Conservation (phyloP, 2,888 invertebrate genomes). For the Drosophila pseudotakahashii region DNA sequence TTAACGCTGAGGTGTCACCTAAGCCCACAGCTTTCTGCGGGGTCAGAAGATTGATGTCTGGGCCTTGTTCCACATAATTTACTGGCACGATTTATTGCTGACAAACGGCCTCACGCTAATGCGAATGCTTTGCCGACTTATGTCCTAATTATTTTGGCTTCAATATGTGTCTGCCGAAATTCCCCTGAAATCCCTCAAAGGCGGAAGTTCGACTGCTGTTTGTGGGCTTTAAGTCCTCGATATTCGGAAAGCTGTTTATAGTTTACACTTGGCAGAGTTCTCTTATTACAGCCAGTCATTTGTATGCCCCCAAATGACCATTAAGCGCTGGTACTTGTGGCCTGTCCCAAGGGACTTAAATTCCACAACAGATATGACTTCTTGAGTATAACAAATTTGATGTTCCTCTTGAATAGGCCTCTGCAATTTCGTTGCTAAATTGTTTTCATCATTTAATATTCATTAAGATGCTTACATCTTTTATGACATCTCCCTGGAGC, state of each 20-base stretch:
- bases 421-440: conserved; percentile 12
- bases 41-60: conserved; percentile 61
- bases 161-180: conserved; percentile 12
- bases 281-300: conserved; percentile 30
- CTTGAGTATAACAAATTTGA: neutral
- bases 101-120: conserved; percentile 41
- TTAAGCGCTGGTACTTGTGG: conserved; percentile 18
- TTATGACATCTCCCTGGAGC: conserved; percentile 33
- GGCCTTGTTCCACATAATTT: conserved; percentile 49
- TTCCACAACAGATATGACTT: neutral
- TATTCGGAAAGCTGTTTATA: conserved; percentile 43
- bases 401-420: conserved; percentile 6
- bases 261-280: conserved; percentile 29
- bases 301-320: conserved; percentile 27
- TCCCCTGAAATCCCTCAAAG: neutral
- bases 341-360: neutral
- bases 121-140: conserved; percentile 35
- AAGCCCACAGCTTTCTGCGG: neutral
- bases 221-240: conserved; percentile 3
- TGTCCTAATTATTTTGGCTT: conserved; percentile 56
- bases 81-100: conserved; percentile 57
- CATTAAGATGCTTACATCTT: conserved; percentile 37
- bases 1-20: conserved; percentile 19
- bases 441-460: conserved; percentile 38
- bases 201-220: neutral